Evolutionary conservation across 92 coral and sea anemone species (phyloP), one percentile per base, ranked within the genome.

Genomic region (Desmophyllum pertusum): DNA sequence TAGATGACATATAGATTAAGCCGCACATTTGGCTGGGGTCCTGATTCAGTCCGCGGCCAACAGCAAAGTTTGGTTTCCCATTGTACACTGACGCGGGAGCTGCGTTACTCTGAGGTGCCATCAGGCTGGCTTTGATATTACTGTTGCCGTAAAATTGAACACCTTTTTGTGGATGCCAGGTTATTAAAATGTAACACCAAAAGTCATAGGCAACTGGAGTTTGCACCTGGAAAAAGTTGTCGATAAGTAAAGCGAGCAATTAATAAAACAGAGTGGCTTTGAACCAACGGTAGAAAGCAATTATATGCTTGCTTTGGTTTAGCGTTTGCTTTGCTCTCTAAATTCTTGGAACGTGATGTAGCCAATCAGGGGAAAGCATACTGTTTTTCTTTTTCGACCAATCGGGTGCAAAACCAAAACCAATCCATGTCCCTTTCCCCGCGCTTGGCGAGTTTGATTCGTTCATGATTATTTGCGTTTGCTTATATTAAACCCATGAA

Each of bases 181-280:
- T 92, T 72, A 94, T 72, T 40, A 96, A 82, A 25, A 96, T 75
- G 77, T 94, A 96, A 45, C 88, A 87, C 99, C 99, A 96, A 27
- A 76, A 82, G 71, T 92, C 89, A 41, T 87, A 50, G 10, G 89
- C 45, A 18, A 87, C 82, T 43, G 64, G 77, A 43, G 93, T 84
- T 53, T 81, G 78, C 19, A 88, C 92, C 98, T 95, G 61, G 29
- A 69, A 17, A 3, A 53, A 63, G 10, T 11, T 15, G 18, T 3
- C 35, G 10, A 17, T 0, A 67, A 11, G 5, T 65, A 15, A 18
- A 15, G 67, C 37, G 4, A 62, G 67, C 13, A 27, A 25, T 11
- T 35, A 25, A 29, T n/a, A 27, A 6, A 21, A 17, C 18, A 1
- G 10, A 15, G 18, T 18, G 21, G 61, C 61, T n/a, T n/a, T n/a